Base-by-base conservation (phyloP, 2,113 vertebrate species). In the Vidua macroura region DNA sequence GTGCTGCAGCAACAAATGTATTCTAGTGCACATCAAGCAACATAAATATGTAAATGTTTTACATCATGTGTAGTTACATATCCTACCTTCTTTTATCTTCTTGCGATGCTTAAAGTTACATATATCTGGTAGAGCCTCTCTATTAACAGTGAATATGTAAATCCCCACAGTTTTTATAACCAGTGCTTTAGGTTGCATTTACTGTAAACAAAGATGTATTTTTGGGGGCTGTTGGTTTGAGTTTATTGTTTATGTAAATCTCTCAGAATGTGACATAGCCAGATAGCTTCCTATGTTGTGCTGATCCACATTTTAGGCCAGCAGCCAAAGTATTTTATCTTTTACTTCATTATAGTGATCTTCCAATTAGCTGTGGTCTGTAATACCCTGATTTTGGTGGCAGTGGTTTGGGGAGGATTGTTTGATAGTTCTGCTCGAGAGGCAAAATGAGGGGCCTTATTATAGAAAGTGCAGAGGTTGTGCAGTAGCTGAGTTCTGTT, bases 261-360 rank as follows among this genome's bases (percentile, higher is more conserved):
- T 99, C 98, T 97, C 97, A 98, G 98, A 98, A 99, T 99, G 99
- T 99, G 99, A 99, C 99, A 98, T 98, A 98, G 98, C 98, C 98
- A 99, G 99, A 99, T 99, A 99, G 99, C 99, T 99, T 99, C 99
- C 99, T 98, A 98, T 98, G 99, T 98, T 98, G 98, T 98, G 98
- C 98, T 99, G 99, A 99, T 99, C 99, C 99, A 98, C 98, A 97
- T 99, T 99, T 98, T 98, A 99, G 99, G 99, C 99, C 98, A 96
- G 97, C 98, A 99, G 99, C 99, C 99, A 99, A 99, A 99, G 98
- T 99, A 99, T 99, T 99, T 99, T 99, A 99, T 99, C 99, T 99
- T 99, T 99, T 98, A 99, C 99, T 99, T 99, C 99, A 99, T 99
- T 99, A 99, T 99, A 99, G 99, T 99, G 99, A 99, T 99, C 99